Evolutionary conservation across 1,140 invertebrate genomes (phyloP), one percentile per base, ranked within the genome.

Genomic region (Samia ricini): DNA sequence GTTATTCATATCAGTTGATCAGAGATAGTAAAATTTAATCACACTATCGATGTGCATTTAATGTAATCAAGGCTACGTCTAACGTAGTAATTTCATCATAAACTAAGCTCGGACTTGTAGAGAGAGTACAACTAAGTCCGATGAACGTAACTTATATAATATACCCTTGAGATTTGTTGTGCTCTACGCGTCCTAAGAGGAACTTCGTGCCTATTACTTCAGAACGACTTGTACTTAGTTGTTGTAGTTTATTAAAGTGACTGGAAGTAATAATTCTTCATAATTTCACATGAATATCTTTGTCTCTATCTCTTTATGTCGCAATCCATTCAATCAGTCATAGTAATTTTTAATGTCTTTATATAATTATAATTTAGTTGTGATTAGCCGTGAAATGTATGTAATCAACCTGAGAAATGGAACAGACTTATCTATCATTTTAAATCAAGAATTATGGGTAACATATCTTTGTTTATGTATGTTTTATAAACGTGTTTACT

Each of bases 131-230:
- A 62, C 61, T 56, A 62, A 61, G 60, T 21, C 55, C 24, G 56
- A 66, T 59, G 56, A 59, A 50, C 49, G 18, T 51, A 66, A 66
- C 64, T 66, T 66, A 33, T 51, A 58, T 62, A 59, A 62, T 66
- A 66, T 66, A 42, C 56, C 19, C 24, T 36, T 18, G 33, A 29
- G 56, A 57, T 57, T 36, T 57, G 56, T 57, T 57, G 24, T 57
- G 18, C 26, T 18, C 12, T 36, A 57, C 19, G 56, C 56, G 26
- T 8, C 33, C 24, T 19, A n/a, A 42, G 56, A 57, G 56, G 33
- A 57, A 57, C 56, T 57, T 57, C 24, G 54, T 57, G 12, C 3
- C 33, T 42, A 15, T 42, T 10, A 15, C 10, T 42, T 42, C 12
- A 7, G 12, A 42, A 15, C 33, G 33, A 42, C 12, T 42, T 42